Evolutionary conservation across 1,140 invertebrate species (phyloP).

Genomic region (Drosophila neocordata): DNA sequence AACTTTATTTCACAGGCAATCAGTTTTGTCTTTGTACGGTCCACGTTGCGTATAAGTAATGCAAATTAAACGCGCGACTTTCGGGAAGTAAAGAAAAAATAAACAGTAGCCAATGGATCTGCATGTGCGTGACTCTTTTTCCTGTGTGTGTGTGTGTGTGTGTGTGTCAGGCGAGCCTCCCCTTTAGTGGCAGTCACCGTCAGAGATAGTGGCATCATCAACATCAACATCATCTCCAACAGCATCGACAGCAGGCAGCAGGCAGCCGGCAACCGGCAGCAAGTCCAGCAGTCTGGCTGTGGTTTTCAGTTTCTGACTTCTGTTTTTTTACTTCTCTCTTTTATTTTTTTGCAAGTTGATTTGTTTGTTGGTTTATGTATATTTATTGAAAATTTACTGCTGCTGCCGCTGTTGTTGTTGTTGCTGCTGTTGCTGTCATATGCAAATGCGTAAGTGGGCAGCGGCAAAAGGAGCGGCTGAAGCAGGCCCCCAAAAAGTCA

Average conservation of each 20-base stretch:
- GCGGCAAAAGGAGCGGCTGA: background rate
- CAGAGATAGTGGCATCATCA: slow-evolving; percentile 4
- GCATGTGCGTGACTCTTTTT: slow-evolving; percentile 16
- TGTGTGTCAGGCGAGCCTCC: slow-evolving; percentile 44
- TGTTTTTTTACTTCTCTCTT: background rate
- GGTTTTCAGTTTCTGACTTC: slow-evolving; percentile 36
- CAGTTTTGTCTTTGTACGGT: slow-evolving; percentile 13
- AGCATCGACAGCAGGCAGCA: slow-evolving; percentile 1
- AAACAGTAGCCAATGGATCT: slow-evolving; percentile 45
- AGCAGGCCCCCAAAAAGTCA: slow-evolving; percentile 57
- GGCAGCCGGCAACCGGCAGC: slow-evolving; percentile 5
- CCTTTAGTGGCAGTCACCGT: slow-evolving; percentile 1
- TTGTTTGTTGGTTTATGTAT: slow-evolving; percentile 76
- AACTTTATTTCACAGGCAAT: slow-evolving; percentile 35
- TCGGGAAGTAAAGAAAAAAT: slow-evolving; percentile 18
- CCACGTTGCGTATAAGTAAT: slow-evolving; percentile 21
- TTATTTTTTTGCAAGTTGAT: slow-evolving; percentile 57
- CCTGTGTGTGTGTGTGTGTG: slow-evolving; percentile 24
- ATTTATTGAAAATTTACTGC: slow-evolving; percentile 81
- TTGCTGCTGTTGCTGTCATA: slow-evolving; percentile 53
- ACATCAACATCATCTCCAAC: slow-evolving; percentile 14
- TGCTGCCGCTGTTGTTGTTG: slow-evolving; percentile 42
- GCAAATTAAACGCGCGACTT: slow-evolving; percentile 20
- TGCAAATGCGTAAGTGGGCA: slow-evolving; percentile 63
- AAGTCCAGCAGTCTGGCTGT: slow-evolving; percentile 46